phyloP scores from a whole-genome alignment of 2,888 invertebrate genomes.

The Acronicta alni region DNA sequence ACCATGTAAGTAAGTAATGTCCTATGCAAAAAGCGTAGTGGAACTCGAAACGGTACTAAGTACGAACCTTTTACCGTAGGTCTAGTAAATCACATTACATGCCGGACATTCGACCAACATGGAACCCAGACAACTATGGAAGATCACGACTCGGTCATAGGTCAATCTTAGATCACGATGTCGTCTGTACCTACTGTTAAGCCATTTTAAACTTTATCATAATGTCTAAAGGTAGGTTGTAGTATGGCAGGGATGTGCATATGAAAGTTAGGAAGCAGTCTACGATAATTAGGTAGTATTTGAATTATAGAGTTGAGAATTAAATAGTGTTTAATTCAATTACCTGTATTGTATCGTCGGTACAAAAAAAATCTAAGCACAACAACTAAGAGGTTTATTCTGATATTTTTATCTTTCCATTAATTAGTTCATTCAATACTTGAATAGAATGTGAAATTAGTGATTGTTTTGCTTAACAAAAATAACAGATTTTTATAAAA shows the following conservation, averaged over 20 bases:
- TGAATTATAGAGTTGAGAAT: slow-evolving; percentile 22
- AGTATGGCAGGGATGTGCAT: rapidly evolving
- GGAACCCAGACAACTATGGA: slow-evolving; percentile 48
- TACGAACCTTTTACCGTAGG: slow-evolving; percentile 19
- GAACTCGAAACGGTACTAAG: neutral
- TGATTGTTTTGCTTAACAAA: too few relatives aligned
- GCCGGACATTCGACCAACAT: slow-evolving; percentile 48
- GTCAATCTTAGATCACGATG: slow-evolving; percentile 57
- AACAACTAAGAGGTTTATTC: slow-evolving; percentile 32
- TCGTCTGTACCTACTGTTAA: slow-evolving; percentile 28
- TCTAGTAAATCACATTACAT: slow-evolving; percentile 48
- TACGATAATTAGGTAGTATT: slow-evolving; percentile 17
- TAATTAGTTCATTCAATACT: too few relatives aligned
- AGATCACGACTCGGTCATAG: slow-evolving; percentile 60
- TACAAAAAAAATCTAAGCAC: slow-evolving; percentile 30
- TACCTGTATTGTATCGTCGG: slow-evolving; percentile 20
- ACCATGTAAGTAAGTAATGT: too few relatives aligned
- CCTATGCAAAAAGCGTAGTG: neutral
- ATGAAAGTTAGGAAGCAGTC: slow-evolving; percentile 30
- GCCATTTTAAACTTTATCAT: slow-evolving; percentile 22
- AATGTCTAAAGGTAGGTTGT: neutral
- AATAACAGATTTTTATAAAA: too few relatives aligned
- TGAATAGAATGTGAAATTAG: too few relatives aligned
- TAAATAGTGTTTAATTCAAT: slow-evolving; percentile 5
- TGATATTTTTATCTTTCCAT: too few relatives aligned